Percentiles rank a stretch among this genome's conserved stretches.
Evolutionary conservation across 1,140 invertebrate genomes (phyloP).

Genomic region (Prorops nasuta): DNA sequence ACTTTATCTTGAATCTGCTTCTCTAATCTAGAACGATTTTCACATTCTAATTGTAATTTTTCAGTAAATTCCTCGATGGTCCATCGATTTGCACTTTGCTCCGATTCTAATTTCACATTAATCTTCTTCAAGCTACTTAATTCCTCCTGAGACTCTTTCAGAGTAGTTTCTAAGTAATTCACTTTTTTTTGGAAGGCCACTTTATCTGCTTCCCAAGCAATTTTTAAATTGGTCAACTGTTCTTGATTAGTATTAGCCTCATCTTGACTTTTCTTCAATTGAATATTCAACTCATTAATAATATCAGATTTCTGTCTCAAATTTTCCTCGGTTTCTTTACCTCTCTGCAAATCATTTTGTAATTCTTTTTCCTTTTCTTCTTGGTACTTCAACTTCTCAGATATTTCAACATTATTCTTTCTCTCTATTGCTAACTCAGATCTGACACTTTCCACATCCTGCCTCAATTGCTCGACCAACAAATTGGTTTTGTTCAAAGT

Average conservation of each 20-base stretch:
- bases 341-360: constrained; percentile 21
- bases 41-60: constrained; percentile 22
- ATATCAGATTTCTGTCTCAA: constrained; percentile 23
- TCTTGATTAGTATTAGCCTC: constrained; percentile 49
- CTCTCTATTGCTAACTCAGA: constrained; percentile 25
- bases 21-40: constrained; percentile 22
- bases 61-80: constrained; percentile 32
- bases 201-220: constrained; percentile 53
- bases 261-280: constrained; percentile 43
- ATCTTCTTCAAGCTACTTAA: constrained; percentile 52
- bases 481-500: constrained; percentile 25
- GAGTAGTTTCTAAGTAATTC: constrained; percentile 46
- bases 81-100: constrained; percentile 33
- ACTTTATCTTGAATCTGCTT: constrained; percentile 25
- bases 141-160: constrained; percentile 49
- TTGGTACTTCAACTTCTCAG: constrained; percentile 18
- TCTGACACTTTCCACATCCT: constrained; percentile 27
- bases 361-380: constrained; percentile 29
- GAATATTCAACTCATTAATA: constrained; percentile 23
- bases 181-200: constrained; percentile 54
- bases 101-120: constrained; percentile 54
- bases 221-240: constrained; percentile 54
- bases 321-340: constrained; percentile 21
- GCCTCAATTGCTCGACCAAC: constrained; percentile 20
- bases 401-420: constrained; percentile 29